Evolutionary conservation across 2,888 invertebrate genomes (phyloP), one percentile per base, ranked within the genome.

Genomic region (Phlogophora meticulosa): DNA sequence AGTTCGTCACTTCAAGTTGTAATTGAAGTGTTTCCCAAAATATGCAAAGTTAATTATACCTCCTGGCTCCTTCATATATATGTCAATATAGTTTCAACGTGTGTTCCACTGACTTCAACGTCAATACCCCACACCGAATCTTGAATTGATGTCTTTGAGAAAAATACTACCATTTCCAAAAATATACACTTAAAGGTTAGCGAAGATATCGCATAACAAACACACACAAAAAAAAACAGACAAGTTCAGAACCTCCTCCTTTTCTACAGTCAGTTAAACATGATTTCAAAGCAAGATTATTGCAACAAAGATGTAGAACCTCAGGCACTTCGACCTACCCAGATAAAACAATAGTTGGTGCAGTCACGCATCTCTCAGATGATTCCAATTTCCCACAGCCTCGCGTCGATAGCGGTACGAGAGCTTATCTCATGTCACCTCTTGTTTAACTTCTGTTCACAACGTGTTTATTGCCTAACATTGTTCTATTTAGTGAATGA

Each of bases 321-420:
- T 49, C 46, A 66, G 72, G 43, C 68, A 20, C 34, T 24, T 24
- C 68, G 68, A 82, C 74, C 75, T 69, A 78, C 74, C 71, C 57
- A 65, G 45, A 59, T 79, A 76, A 81, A 76, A 88, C 87, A 88
- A 85, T 85, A 72, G 76, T 72, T 60, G 49, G 38, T 68, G 61
- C 56, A 65, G 76, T 81, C 86, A 86, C 84, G 82, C 83, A 82
- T 78, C 68, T 79, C 67, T 40, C 67, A 69, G 74, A 56, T 71
- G 63, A 81, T 82, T 82, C 76, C 79, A 84, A 80, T 81, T 88
- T 89, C 90, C 82, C 89, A 90, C 88, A 89, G 86, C 83, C 87
- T 61, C 74, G 22, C 24, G 28, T 55, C 61, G 64, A 71, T 68
- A 73, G 56, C 49, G 53, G 71, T 58, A 56, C 52, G 69, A 68